Conservation (phyloP, 2,113 vertebrate genomes). For the Rostratula benghalensis region DNA sequence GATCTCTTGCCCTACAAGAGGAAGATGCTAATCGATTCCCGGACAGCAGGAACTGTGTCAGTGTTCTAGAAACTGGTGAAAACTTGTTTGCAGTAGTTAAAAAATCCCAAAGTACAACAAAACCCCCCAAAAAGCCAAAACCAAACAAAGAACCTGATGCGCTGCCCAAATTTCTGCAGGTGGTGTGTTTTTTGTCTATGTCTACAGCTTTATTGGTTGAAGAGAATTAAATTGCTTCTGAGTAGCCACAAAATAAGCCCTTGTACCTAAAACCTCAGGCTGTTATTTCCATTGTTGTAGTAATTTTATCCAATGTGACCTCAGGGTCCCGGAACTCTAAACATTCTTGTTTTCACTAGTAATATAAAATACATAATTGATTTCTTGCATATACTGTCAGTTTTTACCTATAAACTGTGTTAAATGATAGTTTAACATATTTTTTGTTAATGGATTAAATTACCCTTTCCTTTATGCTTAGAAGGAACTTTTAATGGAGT, state of each 20-base stretch:
- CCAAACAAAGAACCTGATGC: background rate
- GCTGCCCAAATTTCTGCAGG: background rate
- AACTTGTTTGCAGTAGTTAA: background rate
- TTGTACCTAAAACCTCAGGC: background rate
- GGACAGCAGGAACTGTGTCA: background rate
- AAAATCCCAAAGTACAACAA: background rate
- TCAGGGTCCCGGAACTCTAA: background rate
- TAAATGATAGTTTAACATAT: background rate
- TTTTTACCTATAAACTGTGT: background rate
- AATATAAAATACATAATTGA: background rate
- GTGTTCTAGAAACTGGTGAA: background rate
- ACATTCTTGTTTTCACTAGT: background rate
- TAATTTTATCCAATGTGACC: background rate
- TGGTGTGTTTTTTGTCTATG: background rate
- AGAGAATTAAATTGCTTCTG: background rate
- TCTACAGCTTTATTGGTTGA: background rate
- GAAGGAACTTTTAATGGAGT: background rate
- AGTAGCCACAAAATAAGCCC: background rate
- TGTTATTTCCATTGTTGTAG: background rate
- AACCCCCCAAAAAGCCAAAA: no score
- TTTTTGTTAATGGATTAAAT: background rate
- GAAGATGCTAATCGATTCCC: background rate
- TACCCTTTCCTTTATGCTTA: background rate
- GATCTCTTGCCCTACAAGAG: background rate
- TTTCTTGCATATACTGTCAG: background rate